Conservation (phyloP, 2,797 vertebrate species). For the Epinephelus awoara region DNA sequence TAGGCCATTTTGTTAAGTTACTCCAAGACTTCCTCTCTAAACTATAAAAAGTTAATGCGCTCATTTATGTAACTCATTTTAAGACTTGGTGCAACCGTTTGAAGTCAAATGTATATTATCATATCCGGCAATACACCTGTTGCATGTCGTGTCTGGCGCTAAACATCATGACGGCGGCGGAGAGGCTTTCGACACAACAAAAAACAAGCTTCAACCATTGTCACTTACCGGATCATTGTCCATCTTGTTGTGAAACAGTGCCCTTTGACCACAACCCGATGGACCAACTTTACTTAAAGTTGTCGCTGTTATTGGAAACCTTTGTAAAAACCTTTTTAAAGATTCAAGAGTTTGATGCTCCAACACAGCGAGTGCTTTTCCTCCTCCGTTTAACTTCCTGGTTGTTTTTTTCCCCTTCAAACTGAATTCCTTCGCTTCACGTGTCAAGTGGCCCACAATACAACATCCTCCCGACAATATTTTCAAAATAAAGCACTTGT, state of each 20-base stretch:
- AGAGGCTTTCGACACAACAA: neutral
- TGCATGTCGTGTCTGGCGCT: neutral
- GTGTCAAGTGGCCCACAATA: neutral
- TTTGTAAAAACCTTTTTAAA: conserved; percentile 2
- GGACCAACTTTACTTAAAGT: neutral
- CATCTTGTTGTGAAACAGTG: conserved; percentile 62
- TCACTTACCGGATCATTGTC: conserved; percentile 76
- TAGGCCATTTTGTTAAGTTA: conserved; percentile 47
- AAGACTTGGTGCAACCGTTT: neutral
- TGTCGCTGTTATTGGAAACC: neutral
- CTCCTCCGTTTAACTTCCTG: conserved; percentile 80
- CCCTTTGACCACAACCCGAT: neutral
- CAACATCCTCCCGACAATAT: accelerated
- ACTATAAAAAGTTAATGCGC: neutral
- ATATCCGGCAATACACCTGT: conserved; percentile 46
- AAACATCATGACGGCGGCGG: conserved; percentile 6
- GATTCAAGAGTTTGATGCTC: conserved; percentile 14
- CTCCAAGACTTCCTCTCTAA: neutral
- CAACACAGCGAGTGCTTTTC: conserved; percentile 26
- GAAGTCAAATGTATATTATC: neutral
- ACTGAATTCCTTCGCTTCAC: conserved; percentile 62
- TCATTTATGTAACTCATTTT: neutral
- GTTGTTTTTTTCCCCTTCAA: conserved; percentile 50
- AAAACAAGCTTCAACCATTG: conserved; percentile 3
- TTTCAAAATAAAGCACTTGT: conserved; percentile 30